A percentile compares a stretch with the other conserved stretches of the same genome.
Evolutionary conservation across 2,113 vertebrate species (phyloP).

Genomic region (Thamnophis sirtalis): DNA sequence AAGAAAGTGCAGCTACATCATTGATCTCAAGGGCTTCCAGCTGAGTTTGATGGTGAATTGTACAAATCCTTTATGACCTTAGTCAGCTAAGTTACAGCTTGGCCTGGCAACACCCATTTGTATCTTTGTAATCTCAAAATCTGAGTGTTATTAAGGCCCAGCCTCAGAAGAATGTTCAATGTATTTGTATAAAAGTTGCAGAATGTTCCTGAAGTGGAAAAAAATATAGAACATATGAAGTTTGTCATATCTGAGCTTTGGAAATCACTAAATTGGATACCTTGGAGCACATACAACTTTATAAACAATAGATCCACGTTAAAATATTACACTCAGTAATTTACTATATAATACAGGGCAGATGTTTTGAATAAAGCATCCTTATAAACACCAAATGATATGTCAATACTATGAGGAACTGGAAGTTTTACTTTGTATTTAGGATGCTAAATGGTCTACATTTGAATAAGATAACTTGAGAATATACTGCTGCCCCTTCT

Average conservation of each 20-base stretch:
- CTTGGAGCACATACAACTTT: background rate
- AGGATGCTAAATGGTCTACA: background rate
- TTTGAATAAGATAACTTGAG: background rate
- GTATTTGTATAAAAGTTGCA: background rate
- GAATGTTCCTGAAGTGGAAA: background rate
- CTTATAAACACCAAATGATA: background rate
- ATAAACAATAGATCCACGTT: background rate
- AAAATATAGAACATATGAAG: background rate
- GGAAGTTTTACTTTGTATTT: background rate
- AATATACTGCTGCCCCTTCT: background rate
- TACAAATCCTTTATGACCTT: background rate
- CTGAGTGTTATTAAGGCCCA: background rate
- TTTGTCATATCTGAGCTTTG: background rate
- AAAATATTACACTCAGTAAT: background rate
- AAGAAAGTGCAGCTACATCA: background rate
- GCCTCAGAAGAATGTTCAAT: background rate
- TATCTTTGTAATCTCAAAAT: background rate
- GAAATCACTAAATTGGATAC: background rate
- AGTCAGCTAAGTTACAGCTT: background rate
- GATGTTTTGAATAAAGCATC: background rate
- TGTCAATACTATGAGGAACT: background rate
- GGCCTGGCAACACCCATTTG: background rate
- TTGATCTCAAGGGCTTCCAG: background rate
- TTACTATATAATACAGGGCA: background rate
- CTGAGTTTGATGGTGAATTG: constrained; percentile 3